Evolutionary conservation across 2,113 vertebrate genomes (phyloP).

Genomic region (Copsychus sechellarum): DNA sequence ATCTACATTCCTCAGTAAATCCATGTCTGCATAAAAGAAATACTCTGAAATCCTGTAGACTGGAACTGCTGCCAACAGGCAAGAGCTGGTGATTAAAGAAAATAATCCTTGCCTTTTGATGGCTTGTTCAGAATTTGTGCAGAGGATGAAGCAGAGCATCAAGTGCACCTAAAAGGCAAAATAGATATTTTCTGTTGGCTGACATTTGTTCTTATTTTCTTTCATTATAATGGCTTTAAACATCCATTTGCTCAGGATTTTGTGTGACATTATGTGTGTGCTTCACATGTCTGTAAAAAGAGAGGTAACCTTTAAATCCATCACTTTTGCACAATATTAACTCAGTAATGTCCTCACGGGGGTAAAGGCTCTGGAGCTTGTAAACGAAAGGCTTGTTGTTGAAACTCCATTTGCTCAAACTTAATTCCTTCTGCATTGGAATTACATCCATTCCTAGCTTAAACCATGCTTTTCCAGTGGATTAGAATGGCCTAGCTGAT

Average conservation of each 20-base stretch:
- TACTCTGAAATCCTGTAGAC: not conserved
- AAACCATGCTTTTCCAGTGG: not conserved
- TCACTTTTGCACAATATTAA: slow-evolving; percentile 36
- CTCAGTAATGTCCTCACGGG: not conserved
- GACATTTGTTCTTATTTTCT: slow-evolving; percentile 50
- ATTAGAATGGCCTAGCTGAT: not conserved
- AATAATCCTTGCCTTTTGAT: slow-evolving; percentile 18
- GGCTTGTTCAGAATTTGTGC: slow-evolving; percentile 1
- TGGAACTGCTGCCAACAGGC: not conserved
- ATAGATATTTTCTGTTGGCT: slow-evolving; percentile 20
- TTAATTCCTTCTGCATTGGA: not conserved
- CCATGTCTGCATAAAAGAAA: not conserved
- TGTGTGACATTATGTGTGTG: not conserved
- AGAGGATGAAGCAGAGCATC: not conserved
- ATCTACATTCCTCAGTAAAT: not conserved
- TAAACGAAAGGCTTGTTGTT: not conserved
- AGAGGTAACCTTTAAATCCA: slow-evolving; percentile 55
- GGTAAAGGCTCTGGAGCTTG: not conserved
- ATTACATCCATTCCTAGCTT: not conserved
- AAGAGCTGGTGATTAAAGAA: not conserved
- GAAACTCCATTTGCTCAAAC: not conserved
- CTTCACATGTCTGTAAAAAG: slow-evolving; percentile 15
- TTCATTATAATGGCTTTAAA: slow-evolving; percentile 30
- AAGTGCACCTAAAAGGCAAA: not conserved
- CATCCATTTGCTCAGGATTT: slow-evolving; percentile 17